These are phyloP conservation scores for Chaenocephalus aceratus DNA, from an alignment of 2,113 vertebrate species.

Conservation along the genomic window DNA sequence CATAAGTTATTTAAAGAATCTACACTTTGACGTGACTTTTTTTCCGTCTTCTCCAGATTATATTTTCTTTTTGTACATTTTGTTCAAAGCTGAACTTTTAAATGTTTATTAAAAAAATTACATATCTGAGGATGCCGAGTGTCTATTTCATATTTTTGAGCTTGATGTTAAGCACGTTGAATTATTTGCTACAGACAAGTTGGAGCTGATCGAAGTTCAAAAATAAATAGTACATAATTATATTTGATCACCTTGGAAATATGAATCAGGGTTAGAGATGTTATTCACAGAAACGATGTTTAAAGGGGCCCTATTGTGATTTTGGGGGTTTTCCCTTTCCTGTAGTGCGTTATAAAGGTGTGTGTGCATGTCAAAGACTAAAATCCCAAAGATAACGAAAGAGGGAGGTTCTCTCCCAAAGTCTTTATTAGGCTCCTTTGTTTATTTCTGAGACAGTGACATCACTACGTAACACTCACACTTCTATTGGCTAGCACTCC, in stretches of 20 bases:
- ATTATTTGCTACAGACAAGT: not conserved
- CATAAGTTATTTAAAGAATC: slow-evolving; percentile 5
- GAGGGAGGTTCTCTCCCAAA: too few relatives aligned
- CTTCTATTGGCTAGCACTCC: too few relatives aligned
- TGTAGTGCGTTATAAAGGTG: too few relatives aligned
- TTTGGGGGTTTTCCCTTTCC: too few relatives aligned
- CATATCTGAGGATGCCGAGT: slow-evolving; percentile 52
- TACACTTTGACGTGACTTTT: not conserved
- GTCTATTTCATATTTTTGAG: slow-evolving; percentile 36
- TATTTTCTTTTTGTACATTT: slow-evolving; percentile 66
- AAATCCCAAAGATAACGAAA: too few relatives aligned
- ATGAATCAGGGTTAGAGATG: not conserved
- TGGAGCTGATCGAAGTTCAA: slow-evolving; percentile 15
- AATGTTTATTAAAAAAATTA: slow-evolving; percentile 70
- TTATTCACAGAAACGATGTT: not conserved
- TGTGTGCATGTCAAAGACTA: too few relatives aligned
- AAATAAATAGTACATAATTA: slow-evolving; percentile 25
- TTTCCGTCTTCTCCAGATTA: not conserved
- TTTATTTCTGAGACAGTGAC: too few relatives aligned
- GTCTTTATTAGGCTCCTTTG: too few relatives aligned
- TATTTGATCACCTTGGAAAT: not conserved
- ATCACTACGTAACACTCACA: too few relatives aligned
- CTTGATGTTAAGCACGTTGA: not conserved
- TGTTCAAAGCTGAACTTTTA: slow-evolving; percentile 65
- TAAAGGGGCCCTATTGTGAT: too few relatives aligned